Evolutionary conservation across 1,140 invertebrate species (phyloP).

Genomic region (Alviniconcha marisindica): DNA sequence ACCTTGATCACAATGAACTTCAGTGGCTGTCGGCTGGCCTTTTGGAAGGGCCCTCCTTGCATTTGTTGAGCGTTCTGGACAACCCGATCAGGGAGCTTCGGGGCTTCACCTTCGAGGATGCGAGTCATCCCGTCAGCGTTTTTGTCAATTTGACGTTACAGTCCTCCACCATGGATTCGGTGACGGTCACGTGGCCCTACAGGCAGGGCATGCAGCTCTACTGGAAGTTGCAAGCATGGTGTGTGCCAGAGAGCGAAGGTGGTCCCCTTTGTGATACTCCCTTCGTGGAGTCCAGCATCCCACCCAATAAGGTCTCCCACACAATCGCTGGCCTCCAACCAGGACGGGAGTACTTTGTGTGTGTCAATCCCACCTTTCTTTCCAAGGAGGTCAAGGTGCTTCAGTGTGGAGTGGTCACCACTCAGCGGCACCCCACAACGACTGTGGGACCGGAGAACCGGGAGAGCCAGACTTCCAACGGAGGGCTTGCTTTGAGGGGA

Average conservation of each 20-base stretch:
- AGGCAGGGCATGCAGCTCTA: constrained; percentile 50
- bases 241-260: constrained; percentile 14
- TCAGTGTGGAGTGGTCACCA: constrained; percentile 50
- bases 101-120: constrained; percentile 47
- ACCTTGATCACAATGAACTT: constrained; percentile 43
- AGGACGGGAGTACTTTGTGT: constrained; percentile 47
- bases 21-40: constrained; percentile 24
- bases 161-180: constrained; percentile 1
- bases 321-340: constrained; percentile 35
- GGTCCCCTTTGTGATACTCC: constrained; percentile 28
- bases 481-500: neutral
- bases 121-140: constrained; percentile 34
- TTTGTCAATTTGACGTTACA: constrained; percentile 47
- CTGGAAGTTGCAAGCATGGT: constrained; percentile 47
- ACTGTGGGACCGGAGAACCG: neutral
- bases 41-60: constrained; percentile 23
- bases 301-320: constrained; percentile 37
- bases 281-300: constrained; percentile 32
- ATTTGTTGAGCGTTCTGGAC: constrained; percentile 22
- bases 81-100: constrained; percentile 46
- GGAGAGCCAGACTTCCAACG: neutral
- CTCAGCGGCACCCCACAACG: neutral
- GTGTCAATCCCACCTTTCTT: constrained; percentile 52
- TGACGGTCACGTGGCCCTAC: constrained; percentile 53
- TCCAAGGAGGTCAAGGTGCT: constrained; percentile 40